A percentile compares a stretch with the other conserved stretches of the same genome.
These are phyloP conservation scores for Acholoe squamosa DNA, from an alignment of 2,888 invertebrate genomes.

Conservation along the genomic window DNA sequence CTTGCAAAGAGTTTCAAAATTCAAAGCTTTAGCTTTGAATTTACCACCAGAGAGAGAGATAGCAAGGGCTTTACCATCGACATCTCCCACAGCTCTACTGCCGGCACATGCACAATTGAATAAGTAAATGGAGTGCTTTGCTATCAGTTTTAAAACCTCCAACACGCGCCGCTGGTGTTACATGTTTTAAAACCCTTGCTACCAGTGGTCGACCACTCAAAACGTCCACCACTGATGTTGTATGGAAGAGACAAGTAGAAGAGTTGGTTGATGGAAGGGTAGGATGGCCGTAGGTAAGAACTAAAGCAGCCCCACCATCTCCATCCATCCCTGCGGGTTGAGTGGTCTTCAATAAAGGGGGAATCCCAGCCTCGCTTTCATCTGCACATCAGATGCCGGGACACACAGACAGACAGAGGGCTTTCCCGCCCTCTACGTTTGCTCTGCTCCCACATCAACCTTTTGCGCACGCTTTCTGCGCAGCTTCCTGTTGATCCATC, in stretches of 20 bases:
- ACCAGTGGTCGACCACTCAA: too few relatives aligned
- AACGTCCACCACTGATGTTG: not conserved
- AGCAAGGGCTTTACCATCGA: too few relatives aligned
- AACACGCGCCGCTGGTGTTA: too few relatives aligned
- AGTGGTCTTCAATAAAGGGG: conserved; percentile 39
- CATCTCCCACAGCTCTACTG: too few relatives aligned
- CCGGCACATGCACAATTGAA: too few relatives aligned
- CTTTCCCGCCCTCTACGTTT: conserved; percentile 25
- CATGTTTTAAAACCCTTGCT: too few relatives aligned
- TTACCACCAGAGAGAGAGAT: too few relatives aligned
- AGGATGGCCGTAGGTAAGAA: not conserved
- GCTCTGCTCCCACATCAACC: conserved; percentile 16
- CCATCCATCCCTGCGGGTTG: not conserved
- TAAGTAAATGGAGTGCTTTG: too few relatives aligned
- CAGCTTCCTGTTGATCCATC: conserved; percentile 40
- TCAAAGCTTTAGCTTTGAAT: too few relatives aligned
- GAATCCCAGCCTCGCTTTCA: conserved; percentile 51
- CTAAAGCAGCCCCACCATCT: not conserved
- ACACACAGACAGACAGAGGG: conserved; percentile 36
- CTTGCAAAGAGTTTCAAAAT: too few relatives aligned
- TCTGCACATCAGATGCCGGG: conserved; percentile 38
- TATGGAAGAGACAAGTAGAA: not conserved
- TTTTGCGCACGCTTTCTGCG: not conserved
- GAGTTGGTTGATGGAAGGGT: not conserved
- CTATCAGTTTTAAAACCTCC: too few relatives aligned